These are phyloP conservation scores for Mus minutoides DNA, from an alignment of 2,797 vertebrate species.

Conservation along the genomic window DNA sequence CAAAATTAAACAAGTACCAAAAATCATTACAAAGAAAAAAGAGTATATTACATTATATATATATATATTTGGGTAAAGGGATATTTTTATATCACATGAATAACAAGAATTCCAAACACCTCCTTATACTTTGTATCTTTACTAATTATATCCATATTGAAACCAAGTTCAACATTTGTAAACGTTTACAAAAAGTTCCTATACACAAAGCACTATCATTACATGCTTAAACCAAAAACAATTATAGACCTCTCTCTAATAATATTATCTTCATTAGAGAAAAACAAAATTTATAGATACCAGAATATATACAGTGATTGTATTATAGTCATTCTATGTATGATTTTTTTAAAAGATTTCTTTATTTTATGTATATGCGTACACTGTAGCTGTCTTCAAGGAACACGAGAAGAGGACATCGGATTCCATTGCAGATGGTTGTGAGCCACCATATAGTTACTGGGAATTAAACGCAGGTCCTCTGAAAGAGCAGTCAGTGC, in stretches of 20 bases:
- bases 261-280: not conserved
- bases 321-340: not conserved
- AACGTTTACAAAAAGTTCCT: not conserved
- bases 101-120: not conserved
- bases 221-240: not conserved
- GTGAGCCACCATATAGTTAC: no score
- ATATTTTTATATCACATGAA: not conserved
- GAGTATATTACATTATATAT: not conserved
- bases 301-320: no score
- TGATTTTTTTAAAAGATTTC: not conserved
- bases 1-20: not conserved
- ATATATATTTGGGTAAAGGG: not conserved
- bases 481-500: no score
- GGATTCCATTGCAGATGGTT: no score
- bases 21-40: not conserved
- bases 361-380: no score
- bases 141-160: not conserved
- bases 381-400: no score
- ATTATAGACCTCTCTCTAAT: not conserved
- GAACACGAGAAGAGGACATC: no score
- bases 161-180: not conserved
- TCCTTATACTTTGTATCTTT: not conserved
- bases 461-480: no score
- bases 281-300: not conserved
- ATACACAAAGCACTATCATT: not conserved